Evolutionary conservation across 2,888 invertebrate species (phyloP).

Genomic region (Alentia gelatinosa): DNA sequence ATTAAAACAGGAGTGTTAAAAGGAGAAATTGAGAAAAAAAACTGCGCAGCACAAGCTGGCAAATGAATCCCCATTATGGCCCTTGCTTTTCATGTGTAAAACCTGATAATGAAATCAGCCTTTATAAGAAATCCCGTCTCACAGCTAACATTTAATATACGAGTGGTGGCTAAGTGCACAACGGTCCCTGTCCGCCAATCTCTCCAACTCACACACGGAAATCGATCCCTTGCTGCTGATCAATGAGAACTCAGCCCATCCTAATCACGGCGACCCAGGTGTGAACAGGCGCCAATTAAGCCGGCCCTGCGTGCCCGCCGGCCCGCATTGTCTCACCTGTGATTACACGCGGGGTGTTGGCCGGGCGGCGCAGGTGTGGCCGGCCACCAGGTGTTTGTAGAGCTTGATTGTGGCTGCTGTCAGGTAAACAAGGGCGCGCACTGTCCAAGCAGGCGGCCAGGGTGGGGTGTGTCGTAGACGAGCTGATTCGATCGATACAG

Average conservation of each 20-base stretch:
- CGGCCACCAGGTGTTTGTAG: not conserved
- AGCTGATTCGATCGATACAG: not conserved
- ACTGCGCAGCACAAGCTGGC: no score
- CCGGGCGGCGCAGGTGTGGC: not conserved
- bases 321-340: not conserved
- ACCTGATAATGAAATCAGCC: no score
- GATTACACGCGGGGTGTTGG: not conserved
- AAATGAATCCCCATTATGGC: no score
- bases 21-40: no score
- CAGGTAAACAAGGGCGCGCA: not conserved
- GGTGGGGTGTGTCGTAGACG: not conserved
- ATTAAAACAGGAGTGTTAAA: no score
- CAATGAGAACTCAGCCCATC: not conserved
- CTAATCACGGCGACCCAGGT: not conserved
- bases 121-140: no score
- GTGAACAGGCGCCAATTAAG: not conserved
- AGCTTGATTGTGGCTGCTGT: not conserved
- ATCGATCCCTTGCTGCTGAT: no score
- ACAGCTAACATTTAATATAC: no score
- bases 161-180: no score
- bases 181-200: no score
- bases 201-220: no score
- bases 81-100: no score
- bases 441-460: not conserved
- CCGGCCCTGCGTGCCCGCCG: not conserved